Evolutionary conservation across 2,797 vertebrate genomes (phyloP).

Genomic region (Margarornis squamiger): DNA sequence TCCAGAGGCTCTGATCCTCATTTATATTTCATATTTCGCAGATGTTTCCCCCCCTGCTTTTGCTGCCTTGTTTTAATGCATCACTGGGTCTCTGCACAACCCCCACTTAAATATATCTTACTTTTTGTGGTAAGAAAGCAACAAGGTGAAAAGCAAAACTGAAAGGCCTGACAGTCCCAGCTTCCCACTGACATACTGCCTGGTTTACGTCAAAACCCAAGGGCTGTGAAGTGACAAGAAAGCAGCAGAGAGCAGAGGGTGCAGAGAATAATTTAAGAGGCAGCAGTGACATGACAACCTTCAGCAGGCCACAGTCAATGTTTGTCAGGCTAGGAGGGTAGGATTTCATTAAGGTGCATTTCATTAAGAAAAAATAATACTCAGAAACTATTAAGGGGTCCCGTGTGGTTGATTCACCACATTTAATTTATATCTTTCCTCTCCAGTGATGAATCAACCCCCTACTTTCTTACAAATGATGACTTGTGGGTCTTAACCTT

Average conservation of each 20-base stretch:
- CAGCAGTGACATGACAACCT: neutral
- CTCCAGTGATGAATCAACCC: conserved; percentile 60
- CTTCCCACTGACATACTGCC: conserved; percentile 3
- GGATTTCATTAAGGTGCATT: conserved; percentile 50
- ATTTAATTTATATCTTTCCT: conserved; percentile 60
- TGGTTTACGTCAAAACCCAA: conserved; percentile 10
- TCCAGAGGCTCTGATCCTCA: neutral
- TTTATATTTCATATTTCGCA: conserved; percentile 48
- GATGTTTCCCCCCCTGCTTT: neutral
- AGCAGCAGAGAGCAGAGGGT: neutral
- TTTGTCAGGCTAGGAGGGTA: neutral
- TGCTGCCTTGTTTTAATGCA: neutral
- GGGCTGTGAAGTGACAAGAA: conserved; percentile 9
- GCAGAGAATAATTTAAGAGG: neutral
- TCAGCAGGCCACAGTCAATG: neutral
- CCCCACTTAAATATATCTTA: neutral
- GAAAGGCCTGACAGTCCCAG: conserved; percentile 17
- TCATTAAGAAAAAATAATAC: conserved; percentile 61
- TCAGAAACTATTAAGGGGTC: conserved; percentile 52
- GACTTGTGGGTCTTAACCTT: conserved; percentile 73
- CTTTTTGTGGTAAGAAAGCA: conserved; percentile 9
- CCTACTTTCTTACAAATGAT: conserved; percentile 31
- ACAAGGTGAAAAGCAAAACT: conserved; percentile 21
- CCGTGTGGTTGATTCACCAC: conserved; percentile 44
- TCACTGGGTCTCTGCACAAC: neutral